Evolutionary conservation across 1,140 invertebrate species (phyloP).

Genomic region (Oreohelix idahoensis): DNA sequence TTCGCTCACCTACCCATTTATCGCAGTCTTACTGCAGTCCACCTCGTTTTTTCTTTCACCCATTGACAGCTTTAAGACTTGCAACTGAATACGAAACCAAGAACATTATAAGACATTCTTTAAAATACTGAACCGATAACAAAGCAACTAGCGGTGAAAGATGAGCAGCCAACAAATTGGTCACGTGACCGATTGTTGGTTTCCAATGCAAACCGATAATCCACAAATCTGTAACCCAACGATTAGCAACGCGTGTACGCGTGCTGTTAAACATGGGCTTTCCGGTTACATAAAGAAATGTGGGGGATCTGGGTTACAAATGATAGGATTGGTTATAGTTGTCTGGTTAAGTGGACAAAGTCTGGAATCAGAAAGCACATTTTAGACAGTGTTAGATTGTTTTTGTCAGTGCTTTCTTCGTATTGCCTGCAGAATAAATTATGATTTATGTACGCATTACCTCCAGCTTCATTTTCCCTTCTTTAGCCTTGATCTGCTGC

Average conservation of each 20-base stretch:
- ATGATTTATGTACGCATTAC: background rate
- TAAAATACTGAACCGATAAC: background rate
- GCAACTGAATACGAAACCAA: too few relatives aligned
- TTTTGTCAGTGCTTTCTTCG: background rate
- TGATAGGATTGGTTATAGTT: background rate
- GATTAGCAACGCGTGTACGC: background rate
- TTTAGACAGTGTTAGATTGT: background rate
- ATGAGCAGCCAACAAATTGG: background rate
- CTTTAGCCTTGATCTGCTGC: background rate
- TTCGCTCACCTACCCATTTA: too few relatives aligned
- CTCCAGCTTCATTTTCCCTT: background rate
- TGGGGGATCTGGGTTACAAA: background rate
- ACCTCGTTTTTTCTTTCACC: too few relatives aligned
- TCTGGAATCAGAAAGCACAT: background rate
- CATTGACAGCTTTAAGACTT: too few relatives aligned
- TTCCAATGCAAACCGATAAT: conserved; percentile 9
- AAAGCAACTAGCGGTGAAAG: background rate
- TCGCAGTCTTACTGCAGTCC: too few relatives aligned
- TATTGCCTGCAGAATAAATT: background rate
- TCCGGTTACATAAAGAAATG: background rate
- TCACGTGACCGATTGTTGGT: background rate
- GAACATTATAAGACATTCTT: too few relatives aligned
- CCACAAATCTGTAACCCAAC: background rate
- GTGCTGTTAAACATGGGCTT: background rate
- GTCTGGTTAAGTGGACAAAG: background rate